Evolutionary conservation across 2,113 vertebrate genomes (phyloP).

Genomic region (Pachycephala philippinensis): DNA sequence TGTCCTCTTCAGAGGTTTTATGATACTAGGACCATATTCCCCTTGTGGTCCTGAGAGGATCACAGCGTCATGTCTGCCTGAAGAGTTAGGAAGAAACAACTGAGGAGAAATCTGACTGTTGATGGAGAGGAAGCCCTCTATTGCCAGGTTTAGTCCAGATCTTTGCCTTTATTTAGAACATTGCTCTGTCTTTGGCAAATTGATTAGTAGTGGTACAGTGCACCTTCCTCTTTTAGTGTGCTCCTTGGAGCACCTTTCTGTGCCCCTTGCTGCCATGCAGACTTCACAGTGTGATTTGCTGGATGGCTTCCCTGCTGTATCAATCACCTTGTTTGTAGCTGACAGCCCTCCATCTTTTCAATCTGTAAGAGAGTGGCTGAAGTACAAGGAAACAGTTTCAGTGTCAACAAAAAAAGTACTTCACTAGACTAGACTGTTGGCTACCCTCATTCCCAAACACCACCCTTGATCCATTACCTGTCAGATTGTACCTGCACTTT

Average conservation of each 20-base stretch:
- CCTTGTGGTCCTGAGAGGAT: background rate
- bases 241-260: background rate
- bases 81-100: background rate
- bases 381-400: background rate
- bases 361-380: background rate
- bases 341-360: background rate
- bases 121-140: background rate
- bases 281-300: background rate
- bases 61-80: fast-evolving
- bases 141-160: background rate
- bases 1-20: background rate
- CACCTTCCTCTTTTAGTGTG: background rate
- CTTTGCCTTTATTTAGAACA: background rate
- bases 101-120: background rate
- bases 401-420: background rate
- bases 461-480: background rate
- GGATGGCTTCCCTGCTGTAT: background rate
- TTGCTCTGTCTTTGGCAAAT: background rate
- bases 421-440: background rate
- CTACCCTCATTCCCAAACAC: background rate
- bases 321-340: background rate
- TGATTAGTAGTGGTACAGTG: background rate
- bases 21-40: background rate
- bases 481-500: background rate
- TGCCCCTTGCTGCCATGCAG: background rate